phyloP scores from a whole-genome alignment of 2,797 vertebrate species.

The Borostomias antarcticus region DNA sequence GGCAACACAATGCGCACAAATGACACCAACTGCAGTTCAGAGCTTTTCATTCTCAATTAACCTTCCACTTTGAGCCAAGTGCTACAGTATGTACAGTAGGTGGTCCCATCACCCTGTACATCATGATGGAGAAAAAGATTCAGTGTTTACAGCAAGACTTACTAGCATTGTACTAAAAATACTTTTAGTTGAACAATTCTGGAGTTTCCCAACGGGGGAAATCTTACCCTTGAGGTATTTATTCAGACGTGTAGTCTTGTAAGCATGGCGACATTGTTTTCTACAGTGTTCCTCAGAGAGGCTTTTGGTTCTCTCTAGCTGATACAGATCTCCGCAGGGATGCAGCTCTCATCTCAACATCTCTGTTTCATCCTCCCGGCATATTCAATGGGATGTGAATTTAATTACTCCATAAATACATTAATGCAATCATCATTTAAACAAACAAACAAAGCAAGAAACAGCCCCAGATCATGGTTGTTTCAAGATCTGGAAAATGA shows the following conservation, averaged over 20 bases:
- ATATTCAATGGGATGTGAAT: slow-evolving; percentile 41
- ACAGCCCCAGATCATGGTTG: no score
- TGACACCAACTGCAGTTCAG: no score
- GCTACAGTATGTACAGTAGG: no score
- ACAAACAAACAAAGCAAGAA: not conserved
- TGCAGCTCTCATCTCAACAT: slow-evolving; percentile 40
- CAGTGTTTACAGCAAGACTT: no score
- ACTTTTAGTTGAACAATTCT: slow-evolving; percentile 26
- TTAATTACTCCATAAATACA: not conserved
- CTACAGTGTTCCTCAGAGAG: slow-evolving; percentile 64
- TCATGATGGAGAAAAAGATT: not conserved
- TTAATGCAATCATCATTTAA: slow-evolving; percentile 36
- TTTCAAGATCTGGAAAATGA: not conserved
- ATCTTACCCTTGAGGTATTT: slow-evolving; percentile 48
- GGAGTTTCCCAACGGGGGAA: slow-evolving; percentile 25
- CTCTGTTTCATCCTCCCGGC: slow-evolving; percentile 36
- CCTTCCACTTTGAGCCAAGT: no score
- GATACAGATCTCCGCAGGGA: slow-evolving; percentile 54
- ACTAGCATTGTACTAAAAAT: slow-evolving; percentile 7
- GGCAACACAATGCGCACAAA: no score
- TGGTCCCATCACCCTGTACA: no score
- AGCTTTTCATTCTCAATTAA: no score
- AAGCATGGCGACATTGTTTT: slow-evolving; percentile 48
- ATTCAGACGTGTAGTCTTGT: slow-evolving; percentile 52
- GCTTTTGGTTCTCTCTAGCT: slow-evolving; percentile 41